phyloP scores from a whole-genome alignment of 2,113 vertebrate genomes.

The Narcine bancroftii region DNA sequence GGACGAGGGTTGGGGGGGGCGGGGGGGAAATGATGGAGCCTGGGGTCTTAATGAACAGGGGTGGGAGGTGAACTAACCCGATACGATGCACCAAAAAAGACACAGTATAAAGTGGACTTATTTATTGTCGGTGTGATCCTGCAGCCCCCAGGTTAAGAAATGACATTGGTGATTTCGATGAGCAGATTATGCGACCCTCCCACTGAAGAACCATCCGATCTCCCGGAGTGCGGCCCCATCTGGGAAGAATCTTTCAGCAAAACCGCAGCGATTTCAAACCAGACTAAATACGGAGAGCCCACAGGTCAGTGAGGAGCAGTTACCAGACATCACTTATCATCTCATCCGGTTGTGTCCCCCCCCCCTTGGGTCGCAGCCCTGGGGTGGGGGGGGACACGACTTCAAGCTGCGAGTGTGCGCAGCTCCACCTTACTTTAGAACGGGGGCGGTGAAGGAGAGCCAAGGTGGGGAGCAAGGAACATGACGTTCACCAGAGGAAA shows the following conservation, averaged over 20 bases:
- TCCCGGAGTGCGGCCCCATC: slow-evolving; percentile 63
- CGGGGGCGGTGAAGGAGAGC: background rate
- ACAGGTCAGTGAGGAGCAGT: slow-evolving; percentile 56
- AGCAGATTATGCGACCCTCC: slow-evolving; percentile 76
- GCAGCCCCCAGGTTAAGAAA: slow-evolving; percentile 65
- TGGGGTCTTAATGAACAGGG: slow-evolving; percentile 39
- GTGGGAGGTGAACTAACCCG: slow-evolving; percentile 43
- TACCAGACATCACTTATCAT: slow-evolving; percentile 42
- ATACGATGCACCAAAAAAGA: background rate
- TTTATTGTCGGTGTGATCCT: slow-evolving; percentile 38
- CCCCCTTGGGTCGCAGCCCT: background rate
- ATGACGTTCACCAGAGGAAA: background rate
- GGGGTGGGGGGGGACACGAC: background rate
- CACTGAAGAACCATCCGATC: slow-evolving; percentile 65
- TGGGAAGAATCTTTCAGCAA: slow-evolving; percentile 70
- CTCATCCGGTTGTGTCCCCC: background rate
- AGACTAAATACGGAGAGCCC: slow-evolving; percentile 45
- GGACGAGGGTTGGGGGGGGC: background rate
- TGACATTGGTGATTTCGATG: slow-evolving; percentile 90
- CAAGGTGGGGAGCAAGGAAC: background rate
- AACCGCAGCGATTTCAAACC: slow-evolving; percentile 51
- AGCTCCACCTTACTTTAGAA: background rate
- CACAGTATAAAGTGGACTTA: background rate
- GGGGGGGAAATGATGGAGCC: background rate
- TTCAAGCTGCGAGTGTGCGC: background rate